phyloP scores from a whole-genome alignment of 2,888 invertebrate genomes.

The Poecilus cupreus region DNA sequence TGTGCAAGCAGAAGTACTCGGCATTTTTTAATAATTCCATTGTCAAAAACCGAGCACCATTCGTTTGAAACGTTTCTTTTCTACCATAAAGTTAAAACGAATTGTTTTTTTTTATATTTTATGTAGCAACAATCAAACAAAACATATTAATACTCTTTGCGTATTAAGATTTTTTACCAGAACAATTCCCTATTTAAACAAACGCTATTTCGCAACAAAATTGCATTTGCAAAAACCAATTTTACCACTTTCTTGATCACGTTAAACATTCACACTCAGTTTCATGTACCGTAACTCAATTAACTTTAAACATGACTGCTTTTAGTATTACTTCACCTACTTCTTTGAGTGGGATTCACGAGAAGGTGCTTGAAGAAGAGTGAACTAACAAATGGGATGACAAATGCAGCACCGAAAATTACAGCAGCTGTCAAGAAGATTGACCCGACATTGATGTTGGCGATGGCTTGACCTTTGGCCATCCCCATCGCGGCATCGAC shows the following conservation, averaged over 20 bases:
- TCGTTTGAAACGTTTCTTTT: too few species aligned
- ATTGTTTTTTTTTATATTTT: not conserved
- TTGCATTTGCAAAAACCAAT: not conserved
- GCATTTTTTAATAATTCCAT: too few species aligned
- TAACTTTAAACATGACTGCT: not conserved
- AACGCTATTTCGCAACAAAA: not conserved
- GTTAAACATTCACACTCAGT: constrained; percentile 18
- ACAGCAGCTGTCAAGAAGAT: constrained; percentile 77
- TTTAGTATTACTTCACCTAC: constrained; percentile 45
- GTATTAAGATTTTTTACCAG: not conserved
- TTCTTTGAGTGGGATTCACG: constrained; percentile 36
- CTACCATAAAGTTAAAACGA: too few species aligned
- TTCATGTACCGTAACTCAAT: not conserved
- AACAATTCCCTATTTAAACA: not conserved
- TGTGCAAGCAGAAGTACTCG: too few species aligned
- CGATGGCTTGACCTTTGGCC: constrained; percentile 69
- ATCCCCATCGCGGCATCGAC: constrained; percentile 71
- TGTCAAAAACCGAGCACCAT: too few species aligned
- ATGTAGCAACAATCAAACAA: not conserved
- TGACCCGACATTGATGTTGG: constrained; percentile 79
- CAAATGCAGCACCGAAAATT: constrained; percentile 75
- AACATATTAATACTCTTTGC: not conserved
- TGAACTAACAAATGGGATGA: constrained; percentile 74
- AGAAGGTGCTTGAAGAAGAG: constrained; percentile 60
- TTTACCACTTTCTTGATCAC: constrained; percentile 11